Conservation (phyloP, 2,888 invertebrate species). For the Elmis aenea region DNA sequence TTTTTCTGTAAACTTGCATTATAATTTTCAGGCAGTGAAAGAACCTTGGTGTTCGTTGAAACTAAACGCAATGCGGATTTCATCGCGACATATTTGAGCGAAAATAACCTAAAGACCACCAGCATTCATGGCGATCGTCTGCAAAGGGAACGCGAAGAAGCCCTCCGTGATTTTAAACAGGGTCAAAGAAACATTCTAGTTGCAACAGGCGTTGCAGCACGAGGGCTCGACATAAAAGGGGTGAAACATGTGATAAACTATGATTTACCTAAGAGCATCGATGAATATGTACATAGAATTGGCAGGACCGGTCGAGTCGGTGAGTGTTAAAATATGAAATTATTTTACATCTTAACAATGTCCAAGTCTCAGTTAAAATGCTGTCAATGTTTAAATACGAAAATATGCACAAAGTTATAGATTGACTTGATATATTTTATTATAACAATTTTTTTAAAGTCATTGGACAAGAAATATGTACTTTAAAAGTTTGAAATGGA, state of each 20-base stretch:
- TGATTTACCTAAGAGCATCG: constrained; percentile 83
- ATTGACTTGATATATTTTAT: background rate
- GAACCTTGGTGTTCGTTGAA: constrained; percentile 84
- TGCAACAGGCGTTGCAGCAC: constrained; percentile 91
- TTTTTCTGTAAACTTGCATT: too few species aligned
- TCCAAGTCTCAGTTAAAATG: too few species aligned
- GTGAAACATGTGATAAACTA: constrained; percentile 88
- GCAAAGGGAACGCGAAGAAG: constrained; percentile 69
- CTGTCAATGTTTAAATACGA: too few species aligned
- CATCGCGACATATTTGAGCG: constrained; percentile 75
- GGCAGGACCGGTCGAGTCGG: constrained; percentile 94
- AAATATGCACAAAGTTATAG: too few species aligned
- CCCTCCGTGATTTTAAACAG: constrained; percentile 72
- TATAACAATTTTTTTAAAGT: background rate
- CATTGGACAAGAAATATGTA: background rate
- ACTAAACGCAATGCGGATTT: constrained; percentile 88
- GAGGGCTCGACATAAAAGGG: constrained; percentile 86
- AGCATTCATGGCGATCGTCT: constrained; percentile 71
- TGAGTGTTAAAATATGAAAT: constrained; percentile 24
- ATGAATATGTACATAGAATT: constrained; percentile 93
- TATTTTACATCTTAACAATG: too few species aligned
- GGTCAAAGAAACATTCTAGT: constrained; percentile 78
- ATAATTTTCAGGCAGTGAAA: constrained; percentile 30
- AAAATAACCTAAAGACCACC: constrained; percentile 65
- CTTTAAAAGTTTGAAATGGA: too few species aligned